Base-by-base conservation (phyloP, 2,888 invertebrate species). In the Caenorhabditis sinica region DNA sequence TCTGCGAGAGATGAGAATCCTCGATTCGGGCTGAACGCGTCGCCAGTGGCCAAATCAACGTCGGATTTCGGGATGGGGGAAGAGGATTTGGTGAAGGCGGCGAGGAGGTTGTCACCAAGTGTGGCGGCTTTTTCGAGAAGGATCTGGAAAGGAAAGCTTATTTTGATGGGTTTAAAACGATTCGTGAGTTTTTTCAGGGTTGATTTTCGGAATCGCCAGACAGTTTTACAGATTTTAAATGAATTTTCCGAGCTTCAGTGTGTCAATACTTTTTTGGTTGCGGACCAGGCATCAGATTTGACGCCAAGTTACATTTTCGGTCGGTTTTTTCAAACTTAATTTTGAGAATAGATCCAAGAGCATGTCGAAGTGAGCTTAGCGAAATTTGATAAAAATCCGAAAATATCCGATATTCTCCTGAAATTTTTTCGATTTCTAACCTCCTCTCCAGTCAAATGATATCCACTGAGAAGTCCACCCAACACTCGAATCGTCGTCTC, bases 1-100 rank as follows among this genome's bases (percentile, higher is more conserved):
- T 99, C 99, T 3, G 98, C 97, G 0, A 98, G 97, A 80, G 97
- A 96, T 92, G 97, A 96, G 93, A 98, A 98, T 0, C 97, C 95
- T 93, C 97, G 97, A 0, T 97, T 96, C 33, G 95, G 95, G 65
- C 87, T 89, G 76, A 66, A 84, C 0, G 76, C 68, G 4, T 63
- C 33, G 40, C 68, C 58, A 6, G 49, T 68, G 30, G 56, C 28
- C 23, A 99, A 94, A 94, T 98, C 98, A 45, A 99, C 96, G 93
- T 99, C 98, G 0, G 97, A 97, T 93, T 95, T 97, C 0, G 98
- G 99, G 30, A 94, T 92, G 20, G 87, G 66, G 9, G 90, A 85
- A 6, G 71, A 76, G 2, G 90, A 88, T 28, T 85, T 79, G 13
- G 30, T 36, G 60, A 91, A 89, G 4, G 90, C 92, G 6, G 87